Base-by-base conservation (phyloP, 2,888 invertebrate species). In the Ariolimax columbianus region DNA sequence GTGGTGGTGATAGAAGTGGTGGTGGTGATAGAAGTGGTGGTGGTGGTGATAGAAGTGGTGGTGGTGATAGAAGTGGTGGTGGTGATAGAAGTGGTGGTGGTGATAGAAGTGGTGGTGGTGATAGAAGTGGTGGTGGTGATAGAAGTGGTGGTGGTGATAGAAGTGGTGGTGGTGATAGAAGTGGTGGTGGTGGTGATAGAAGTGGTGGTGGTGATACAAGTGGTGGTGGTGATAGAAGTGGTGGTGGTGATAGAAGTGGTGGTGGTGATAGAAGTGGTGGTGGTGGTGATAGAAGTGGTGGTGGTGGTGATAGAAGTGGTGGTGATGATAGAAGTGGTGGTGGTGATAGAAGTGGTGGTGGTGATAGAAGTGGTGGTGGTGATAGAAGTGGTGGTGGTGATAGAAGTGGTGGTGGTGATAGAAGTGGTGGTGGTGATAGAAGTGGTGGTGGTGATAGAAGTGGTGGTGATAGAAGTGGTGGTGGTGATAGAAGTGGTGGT, bases 1-100 rank as follows among this genome's bases (percentile, higher is more conserved):
- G 80, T 80, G 66, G 80, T 66, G 66, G 80, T 66, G 63, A 63
- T 66, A 80, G 80, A 38, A 80, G 80, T 80, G 66, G 80, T 80
- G 36, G 80, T 66, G 63, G 80, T 66, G 66, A 66, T 66, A 38
- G 80, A 38, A 80, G 80, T 66, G 66, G 59, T 30, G 23, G 80
- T 72, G 40, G 82, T 33, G 59, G 70, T 77, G 66, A 70, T n/a
- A 51, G 78, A 70, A 70, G 70, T n/a, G n/a, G n/a, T n/a, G n/a
- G n/a, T n/a, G n/a, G n/a, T n/a, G n/a, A n/a, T n/a, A n/a, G 30
- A 70, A 30, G n/a, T n/a, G n/a, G n/a, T n/a, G n/a, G n/a, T n/a
- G n/a, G n/a, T n/a, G n/a, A n/a, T n/a, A n/a, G n/a, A n/a, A n/a
- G n/a, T n/a, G n/a, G n/a, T n/a, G n/a, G n/a, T n/a, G n/a, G n/a